Conservation (phyloP, 2,113 vertebrate species). For the Apteryx owenii region DNA sequence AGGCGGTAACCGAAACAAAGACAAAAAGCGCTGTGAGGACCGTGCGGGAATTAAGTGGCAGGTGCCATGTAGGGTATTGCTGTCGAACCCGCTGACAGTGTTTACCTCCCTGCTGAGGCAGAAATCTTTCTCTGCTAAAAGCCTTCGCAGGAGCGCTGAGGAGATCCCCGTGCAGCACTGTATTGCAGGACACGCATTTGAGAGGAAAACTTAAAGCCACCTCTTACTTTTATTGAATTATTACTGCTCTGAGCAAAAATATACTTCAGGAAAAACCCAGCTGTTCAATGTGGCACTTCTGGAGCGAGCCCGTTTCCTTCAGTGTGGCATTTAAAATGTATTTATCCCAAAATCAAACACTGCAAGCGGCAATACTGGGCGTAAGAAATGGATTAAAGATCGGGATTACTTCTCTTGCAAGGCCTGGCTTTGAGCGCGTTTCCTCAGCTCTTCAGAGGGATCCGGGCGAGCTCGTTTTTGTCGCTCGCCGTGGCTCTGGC, state of each 20-base stretch:
- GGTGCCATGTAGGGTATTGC: conserved; percentile 33
- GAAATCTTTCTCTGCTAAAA: conserved; percentile 60
- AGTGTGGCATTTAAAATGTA: not conserved
- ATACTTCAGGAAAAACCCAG: not conserved
- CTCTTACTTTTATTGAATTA: conserved; percentile 67
- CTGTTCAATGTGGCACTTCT: not conserved
- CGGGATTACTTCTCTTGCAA: not conserved
- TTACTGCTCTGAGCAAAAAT: conserved; percentile 38
- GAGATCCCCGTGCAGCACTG: conserved; percentile 9
- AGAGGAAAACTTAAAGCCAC: conserved; percentile 41
- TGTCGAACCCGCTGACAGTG: conserved; percentile 32
- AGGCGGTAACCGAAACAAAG: conserved; percentile 47
- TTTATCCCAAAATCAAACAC: conserved; percentile 32
- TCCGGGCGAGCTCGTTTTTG: not conserved
- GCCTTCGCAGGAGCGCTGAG: conserved; percentile 5
- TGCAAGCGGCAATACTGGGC: not conserved
- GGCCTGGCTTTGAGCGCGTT: not conserved
- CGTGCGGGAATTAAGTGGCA: conserved; percentile 37
- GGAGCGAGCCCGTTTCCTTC: not conserved
- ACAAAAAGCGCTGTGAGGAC: not conserved
- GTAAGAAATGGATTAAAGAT: not conserved
- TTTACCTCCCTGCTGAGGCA: conserved; percentile 62
- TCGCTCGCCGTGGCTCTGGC: not conserved
- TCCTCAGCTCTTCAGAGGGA: not conserved
- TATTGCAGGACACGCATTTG: conserved; percentile 12